These are phyloP conservation scores for Nasonia oneida DNA, from an alignment of 2,888 invertebrate species.

Conservation along the genomic window DNA sequence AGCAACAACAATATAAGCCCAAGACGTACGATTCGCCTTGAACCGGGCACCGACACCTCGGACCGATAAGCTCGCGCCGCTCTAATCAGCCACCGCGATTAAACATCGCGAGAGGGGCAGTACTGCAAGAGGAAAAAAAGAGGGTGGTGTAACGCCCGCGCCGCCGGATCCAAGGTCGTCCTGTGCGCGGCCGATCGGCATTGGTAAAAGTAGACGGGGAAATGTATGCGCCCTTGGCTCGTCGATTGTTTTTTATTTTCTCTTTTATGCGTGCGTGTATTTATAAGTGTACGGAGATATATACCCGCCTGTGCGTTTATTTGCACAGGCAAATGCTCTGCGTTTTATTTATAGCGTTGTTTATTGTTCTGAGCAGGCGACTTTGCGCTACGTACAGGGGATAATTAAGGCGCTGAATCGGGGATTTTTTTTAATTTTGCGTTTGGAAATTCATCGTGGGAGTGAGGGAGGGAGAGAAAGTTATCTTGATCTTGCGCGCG, in stretches of 20 bases:
- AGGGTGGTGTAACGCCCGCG: background rate
- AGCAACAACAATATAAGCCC: background rate
- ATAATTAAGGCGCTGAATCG: conserved; percentile 7
- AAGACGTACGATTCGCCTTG: background rate
- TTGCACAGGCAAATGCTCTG: background rate
- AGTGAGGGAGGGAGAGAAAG: background rate
- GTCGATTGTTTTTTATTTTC: background rate
- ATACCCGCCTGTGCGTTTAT: background rate
- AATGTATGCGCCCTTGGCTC: conserved; percentile 36
- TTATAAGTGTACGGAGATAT: background rate
- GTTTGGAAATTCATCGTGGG: conserved; percentile 18
- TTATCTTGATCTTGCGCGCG: conserved; percentile 22
- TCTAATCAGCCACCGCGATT: conserved; percentile 15
- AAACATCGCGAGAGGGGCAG: background rate
- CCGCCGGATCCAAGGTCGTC: conserved; percentile 1
- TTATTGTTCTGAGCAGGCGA: background rate
- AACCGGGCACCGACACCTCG: background rate
- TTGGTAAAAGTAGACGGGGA: conserved; percentile 38
- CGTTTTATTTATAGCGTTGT: conserved; percentile 4
- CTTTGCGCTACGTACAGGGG: background rate
- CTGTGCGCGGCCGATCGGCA: conserved; percentile 14
- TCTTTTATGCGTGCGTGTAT: background rate
- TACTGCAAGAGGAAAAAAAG: background rate
- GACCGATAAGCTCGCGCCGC: background rate
- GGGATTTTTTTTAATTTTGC: background rate